A percentile compares a stretch with the other conserved stretches of the same genome.
These are phyloP conservation scores for Oedothorax gibbosus DNA, from an alignment of 1,140 invertebrate species.

Conservation along the genomic window DNA sequence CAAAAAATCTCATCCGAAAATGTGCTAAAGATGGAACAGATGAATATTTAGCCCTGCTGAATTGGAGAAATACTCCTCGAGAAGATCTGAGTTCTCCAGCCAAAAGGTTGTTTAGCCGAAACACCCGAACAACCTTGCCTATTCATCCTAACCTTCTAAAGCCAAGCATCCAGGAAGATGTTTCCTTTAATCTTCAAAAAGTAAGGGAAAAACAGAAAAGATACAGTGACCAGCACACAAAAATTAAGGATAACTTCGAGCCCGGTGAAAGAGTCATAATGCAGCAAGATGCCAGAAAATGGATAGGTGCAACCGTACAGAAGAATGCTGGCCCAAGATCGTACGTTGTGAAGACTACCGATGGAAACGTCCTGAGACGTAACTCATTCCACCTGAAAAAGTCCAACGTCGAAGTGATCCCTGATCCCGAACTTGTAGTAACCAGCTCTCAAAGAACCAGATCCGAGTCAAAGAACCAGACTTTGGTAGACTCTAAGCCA, in stretches of 20 bases:
- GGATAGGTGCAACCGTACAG: too few species aligned
- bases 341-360: not conserved
- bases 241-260: not conserved
- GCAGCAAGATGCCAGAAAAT: not conserved
- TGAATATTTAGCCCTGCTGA: conserved; percentile 20
- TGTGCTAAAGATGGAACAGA: conserved; percentile 4
- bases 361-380: not conserved
- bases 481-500: too few species aligned
- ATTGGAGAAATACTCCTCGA: not conserved
- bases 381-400: not conserved
- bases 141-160: too few species aligned
- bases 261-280: not conserved
- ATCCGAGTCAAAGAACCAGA: too few species aligned
- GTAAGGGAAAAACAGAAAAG: not conserved
- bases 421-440: too few species aligned
- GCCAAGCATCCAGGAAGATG: too few species aligned
- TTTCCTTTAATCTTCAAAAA: too few species aligned
- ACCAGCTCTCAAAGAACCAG: too few species aligned
- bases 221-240: not conserved
- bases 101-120: conserved; percentile 2
- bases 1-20: not conserved
- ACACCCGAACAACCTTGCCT: too few species aligned
- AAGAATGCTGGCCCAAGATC: not conserved
- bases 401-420: too few species aligned
- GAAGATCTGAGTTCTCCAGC: conserved; percentile 9